These are phyloP conservation scores for Chrysocyon brachyurus DNA, from an alignment of 2,797 vertebrate species.

Conservation along the genomic window DNA sequence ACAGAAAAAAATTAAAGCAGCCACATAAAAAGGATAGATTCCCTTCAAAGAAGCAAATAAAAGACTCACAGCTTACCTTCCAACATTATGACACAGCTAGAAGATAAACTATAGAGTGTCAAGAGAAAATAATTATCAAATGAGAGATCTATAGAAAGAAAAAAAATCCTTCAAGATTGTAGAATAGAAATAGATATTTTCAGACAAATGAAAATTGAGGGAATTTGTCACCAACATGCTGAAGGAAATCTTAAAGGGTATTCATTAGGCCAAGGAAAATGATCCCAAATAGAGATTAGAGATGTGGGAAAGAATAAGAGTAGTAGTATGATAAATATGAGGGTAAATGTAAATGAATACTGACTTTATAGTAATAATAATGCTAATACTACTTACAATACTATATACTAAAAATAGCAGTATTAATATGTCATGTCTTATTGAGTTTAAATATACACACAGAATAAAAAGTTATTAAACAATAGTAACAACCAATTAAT, in stretches of 20 bases:
- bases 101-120: neutral
- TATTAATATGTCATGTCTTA: neutral
- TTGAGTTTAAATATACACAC: neutral
- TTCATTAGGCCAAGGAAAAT: neutral
- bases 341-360: neutral
- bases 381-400: neutral
- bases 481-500: neutral
- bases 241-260: neutral
- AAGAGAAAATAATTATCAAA: neutral
- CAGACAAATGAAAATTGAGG: neutral
- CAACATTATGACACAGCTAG: neutral
- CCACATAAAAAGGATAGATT: neutral
- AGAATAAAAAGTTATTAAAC: neutral
- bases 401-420: neutral
- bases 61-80: neutral
- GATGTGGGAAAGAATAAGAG: neutral
- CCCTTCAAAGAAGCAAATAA: neutral
- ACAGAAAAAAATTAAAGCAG: neutral
- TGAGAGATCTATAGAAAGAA: neutral
- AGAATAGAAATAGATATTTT: neutral
- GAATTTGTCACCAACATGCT: neutral
- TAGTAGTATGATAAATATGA: neutral
- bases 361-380: neutral
- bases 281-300: neutral
- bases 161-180: neutral